Conservation (phyloP, 2,888 invertebrate species). For the Andrena hattorfiana region DNA sequence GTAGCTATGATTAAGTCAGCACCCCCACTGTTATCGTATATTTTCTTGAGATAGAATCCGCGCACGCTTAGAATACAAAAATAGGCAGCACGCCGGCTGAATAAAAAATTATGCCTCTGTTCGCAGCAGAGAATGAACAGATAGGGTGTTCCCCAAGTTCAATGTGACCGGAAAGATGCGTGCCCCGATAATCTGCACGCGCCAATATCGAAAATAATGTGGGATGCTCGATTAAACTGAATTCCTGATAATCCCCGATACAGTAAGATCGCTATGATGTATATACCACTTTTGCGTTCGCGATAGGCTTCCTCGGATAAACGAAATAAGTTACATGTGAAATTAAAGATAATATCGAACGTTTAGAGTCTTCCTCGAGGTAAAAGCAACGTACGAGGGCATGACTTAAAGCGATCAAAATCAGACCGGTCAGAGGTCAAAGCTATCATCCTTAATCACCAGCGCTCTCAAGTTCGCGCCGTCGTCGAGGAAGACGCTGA, state of each 20-base stretch:
- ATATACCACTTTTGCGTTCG: background rate
- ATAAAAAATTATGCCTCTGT: slow-evolving; percentile 39
- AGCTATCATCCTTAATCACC: background rate
- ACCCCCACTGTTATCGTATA: slow-evolving; percentile 21
- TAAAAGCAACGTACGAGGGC: background rate
- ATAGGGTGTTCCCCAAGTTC: slow-evolving; percentile 60
- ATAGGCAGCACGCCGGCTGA: slow-evolving; percentile 33
- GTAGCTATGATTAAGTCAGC: slow-evolving; percentile 43
- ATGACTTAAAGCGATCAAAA: background rate
- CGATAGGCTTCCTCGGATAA: background rate
- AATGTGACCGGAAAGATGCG: slow-evolving; percentile 26
- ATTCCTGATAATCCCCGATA: background rate
- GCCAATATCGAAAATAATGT: background rate
- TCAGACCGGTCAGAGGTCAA: background rate
- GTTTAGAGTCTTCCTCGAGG: background rate
- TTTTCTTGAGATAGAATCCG: slow-evolving; percentile 40
- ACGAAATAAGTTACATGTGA: background rate
- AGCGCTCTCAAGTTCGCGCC: background rate
- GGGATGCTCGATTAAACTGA: background rate
- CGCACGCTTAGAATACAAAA: slow-evolving; percentile 51
- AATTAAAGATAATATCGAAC: too few species aligned
- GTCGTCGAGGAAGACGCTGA: background rate
- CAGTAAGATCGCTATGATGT: background rate
- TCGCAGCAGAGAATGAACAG: slow-evolving; percentile 14
- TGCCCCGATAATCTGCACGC: background rate